These are phyloP conservation scores for Leucosticte australis DNA, from an alignment of 2,113 vertebrate species.

Conservation along the genomic window DNA sequence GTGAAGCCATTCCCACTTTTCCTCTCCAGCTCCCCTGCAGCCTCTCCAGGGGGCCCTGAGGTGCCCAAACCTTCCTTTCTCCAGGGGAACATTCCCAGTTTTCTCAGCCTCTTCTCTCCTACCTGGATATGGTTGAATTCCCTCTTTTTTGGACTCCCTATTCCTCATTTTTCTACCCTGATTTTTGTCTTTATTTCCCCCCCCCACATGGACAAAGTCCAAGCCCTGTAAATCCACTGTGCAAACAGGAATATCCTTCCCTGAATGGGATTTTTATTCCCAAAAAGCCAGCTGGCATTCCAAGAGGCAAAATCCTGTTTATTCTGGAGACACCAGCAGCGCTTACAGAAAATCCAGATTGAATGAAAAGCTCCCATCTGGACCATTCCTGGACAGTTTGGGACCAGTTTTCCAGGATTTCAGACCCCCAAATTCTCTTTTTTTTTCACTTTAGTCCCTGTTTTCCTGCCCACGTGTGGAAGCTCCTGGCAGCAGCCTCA, in stretches of 20 bases:
- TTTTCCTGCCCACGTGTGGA: not conserved
- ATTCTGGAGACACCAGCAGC: not conserved
- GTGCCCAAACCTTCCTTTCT: not conserved
- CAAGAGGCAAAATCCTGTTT: not conserved
- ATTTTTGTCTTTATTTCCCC: not conserved
- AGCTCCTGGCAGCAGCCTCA: not conserved
- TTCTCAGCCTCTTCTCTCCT: not conserved
- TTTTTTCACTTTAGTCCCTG: not conserved
- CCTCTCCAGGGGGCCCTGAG: not conserved
- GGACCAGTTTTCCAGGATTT: not conserved
- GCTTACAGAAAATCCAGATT: not conserved
- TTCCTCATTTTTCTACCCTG: not conserved
- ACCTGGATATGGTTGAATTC: not conserved
- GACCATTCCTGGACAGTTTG: not conserved
- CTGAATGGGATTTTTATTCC: not conserved
- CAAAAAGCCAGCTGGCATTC: not conserved
- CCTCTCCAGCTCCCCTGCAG: not conserved
- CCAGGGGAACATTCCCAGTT: not conserved
- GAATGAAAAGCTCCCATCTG: not conserved
- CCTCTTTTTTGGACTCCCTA: not conserved
- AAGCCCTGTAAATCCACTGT: not conserved
- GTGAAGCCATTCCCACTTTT: not conserved
- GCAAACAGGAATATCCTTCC: constrained; percentile 16
- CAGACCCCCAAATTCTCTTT: not conserved
- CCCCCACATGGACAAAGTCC: not conserved